Evolutionary conservation across 2,797 vertebrate species (phyloP), one percentile per base, ranked within the genome.

Genomic region (Threskiornis aethiopicus): DNA sequence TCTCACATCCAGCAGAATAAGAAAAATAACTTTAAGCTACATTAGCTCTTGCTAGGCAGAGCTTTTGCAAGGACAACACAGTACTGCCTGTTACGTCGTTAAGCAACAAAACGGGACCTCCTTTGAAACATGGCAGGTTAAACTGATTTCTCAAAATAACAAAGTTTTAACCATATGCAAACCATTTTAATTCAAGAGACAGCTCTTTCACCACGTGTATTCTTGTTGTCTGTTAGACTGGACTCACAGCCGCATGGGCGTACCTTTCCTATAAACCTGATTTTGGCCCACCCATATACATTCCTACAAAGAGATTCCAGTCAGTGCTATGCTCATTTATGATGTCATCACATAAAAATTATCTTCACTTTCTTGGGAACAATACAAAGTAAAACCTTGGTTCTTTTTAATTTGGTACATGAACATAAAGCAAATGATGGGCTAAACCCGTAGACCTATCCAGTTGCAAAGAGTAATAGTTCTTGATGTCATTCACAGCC

Each of bases 241-340:
- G 58, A 79, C 49, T 52, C 37, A 19, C 2, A 21, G 66, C 14
- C 5, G 1, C 2, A 0, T 6, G 21, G 5, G 5, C 2, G 0
- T 19, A 31, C 18, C 37, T 77, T 51, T 52, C 47, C 37, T 35
- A 26, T 16, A 87, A 76, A 82, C n/a, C 76, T 87, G 4, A 19
- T 51, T 86, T 87, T 69, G 69, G 55, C 29, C 19, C 22, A 62
- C 62, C 21, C 21, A 61, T 35, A 44, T 10, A 44, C 2, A 2
- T 22, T 19, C 28, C 51, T 84, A 76, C 35, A 82, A 89, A 70
- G n/a, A 80, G 24, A 89, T 49, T 24, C 14, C 46, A 49, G 31
- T 28, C 47, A 58, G 22, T 47, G 37, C 72, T 49, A 76, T 6
- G 16, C 14, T 88, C n/a, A 47, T n/a, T 51, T 70, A 61, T 24